phyloP scores from a whole-genome alignment of 2,888 invertebrate species.

The Mylabris sibirica region DNA sequence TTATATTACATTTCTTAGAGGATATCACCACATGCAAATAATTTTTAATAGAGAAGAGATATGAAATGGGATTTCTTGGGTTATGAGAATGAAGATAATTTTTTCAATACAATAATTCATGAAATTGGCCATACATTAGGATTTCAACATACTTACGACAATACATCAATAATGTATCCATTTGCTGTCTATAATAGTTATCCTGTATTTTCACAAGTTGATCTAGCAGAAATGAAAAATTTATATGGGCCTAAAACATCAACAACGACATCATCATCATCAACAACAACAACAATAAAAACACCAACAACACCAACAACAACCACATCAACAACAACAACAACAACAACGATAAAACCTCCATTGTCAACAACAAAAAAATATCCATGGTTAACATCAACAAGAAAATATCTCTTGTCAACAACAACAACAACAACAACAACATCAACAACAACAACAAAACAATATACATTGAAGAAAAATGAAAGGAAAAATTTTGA shows the following conservation, averaged over 20 bases:
- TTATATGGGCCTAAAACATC: too few relatives aligned
- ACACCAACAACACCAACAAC: not conserved
- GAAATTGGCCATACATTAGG: not conserved
- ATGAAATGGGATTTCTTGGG: too few relatives aligned
- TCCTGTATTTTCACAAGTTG: not conserved
- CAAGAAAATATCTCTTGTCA: too few relatives aligned
- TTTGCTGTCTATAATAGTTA: not conserved
- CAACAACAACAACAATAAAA: not conserved
- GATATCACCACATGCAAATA: not conserved
- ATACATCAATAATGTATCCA: not conserved
- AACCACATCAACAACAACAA: too few relatives aligned
- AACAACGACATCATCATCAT: too few relatives aligned
- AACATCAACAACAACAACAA: too few relatives aligned
- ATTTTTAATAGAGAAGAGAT: not conserved
- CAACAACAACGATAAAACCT: too few relatives aligned
- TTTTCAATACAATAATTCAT: not conserved
- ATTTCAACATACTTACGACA: not conserved
- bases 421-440: too few relatives aligned
- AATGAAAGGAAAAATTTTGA: not conserved
- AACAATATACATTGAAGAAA: too few relatives aligned
- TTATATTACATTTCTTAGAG: not conserved
- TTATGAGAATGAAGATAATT: too few relatives aligned
- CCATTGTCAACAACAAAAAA: too few relatives aligned
- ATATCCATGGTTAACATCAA: too few relatives aligned
- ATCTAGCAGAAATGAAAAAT: not conserved